Conservation (phyloP, 2,797 vertebrate genomes). For the Intellagama lesueurii region DNA sequence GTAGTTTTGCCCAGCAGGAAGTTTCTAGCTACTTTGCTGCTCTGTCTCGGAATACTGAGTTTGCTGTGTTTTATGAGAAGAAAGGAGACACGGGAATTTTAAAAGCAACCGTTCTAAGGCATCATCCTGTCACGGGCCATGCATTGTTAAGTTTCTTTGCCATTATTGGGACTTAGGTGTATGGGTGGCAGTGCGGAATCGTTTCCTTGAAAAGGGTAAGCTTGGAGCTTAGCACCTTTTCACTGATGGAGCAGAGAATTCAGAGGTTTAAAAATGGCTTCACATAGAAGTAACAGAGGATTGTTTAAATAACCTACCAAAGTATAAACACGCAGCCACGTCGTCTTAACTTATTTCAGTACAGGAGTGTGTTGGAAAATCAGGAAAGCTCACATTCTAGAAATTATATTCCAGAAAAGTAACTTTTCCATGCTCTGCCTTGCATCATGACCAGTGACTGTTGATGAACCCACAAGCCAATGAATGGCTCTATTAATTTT, state of each 20-base stretch:
- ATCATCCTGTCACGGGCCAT: not conserved
- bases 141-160: not conserved
- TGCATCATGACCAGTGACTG: not conserved
- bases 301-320: not conserved
- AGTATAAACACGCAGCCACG: not conserved
- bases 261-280: not conserved
- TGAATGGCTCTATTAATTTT: not conserved
- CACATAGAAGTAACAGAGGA: not conserved
- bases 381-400: too few relatives aligned
- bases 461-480: not conserved
- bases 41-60: constrained; percentile 4
- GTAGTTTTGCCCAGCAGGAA: constrained; percentile 25
- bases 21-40: not conserved
- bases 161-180: not conserved
- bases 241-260: not conserved
- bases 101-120: not conserved
- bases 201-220: not conserved
- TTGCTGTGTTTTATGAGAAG: not conserved
- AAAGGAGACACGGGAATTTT: not conserved
- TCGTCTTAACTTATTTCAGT: not conserved
- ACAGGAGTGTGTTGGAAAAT: not conserved
- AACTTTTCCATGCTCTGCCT: too few relatives aligned
- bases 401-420: too few relatives aligned
- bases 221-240: not conserved
- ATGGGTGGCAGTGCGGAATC: not conserved